Conservation (phyloP, 2,888 invertebrate species). For the Drepana falcataria region DNA sequence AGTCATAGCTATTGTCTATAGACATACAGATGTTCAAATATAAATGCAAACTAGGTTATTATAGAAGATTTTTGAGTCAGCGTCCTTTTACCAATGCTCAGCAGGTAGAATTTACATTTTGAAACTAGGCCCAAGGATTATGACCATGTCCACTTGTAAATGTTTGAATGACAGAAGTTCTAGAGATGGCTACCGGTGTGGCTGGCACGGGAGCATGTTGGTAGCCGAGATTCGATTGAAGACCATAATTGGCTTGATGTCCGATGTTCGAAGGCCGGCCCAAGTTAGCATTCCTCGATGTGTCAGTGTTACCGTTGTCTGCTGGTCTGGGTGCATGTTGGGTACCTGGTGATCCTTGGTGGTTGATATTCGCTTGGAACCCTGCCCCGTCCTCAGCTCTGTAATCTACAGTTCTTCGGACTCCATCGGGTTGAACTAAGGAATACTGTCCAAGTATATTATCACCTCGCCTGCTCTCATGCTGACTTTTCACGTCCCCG, state of each 20-base stretch:
- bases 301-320: constrained; percentile 6
- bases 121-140: constrained; percentile 43
- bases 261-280: constrained; percentile 6
- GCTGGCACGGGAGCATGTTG: constrained; percentile 27
- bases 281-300: constrained; percentile 8
- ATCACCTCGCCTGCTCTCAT: constrained; percentile 71
- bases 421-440: constrained; percentile 74
- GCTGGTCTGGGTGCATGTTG: constrained; percentile 6
- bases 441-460: constrained; percentile 76
- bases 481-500: constrained; percentile 76
- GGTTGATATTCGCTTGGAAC: constrained; percentile 75
- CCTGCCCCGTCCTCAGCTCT: constrained; percentile 74
- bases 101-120: constrained; percentile 4
- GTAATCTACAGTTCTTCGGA: constrained; percentile 75
- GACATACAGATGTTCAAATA: constrained; percentile 26
- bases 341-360: constrained; percentile 31
- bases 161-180: constrained; percentile 50
- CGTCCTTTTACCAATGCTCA: constrained; percentile 26
- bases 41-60: constrained; percentile 42
- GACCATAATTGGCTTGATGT: constrained; percentile 13
- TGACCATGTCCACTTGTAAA: constrained; percentile 30
- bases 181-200: constrained; percentile 43
- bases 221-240: constrained; percentile 16
- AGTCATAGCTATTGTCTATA: constrained; percentile 29
- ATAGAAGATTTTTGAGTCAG: constrained; percentile 17